A percentile compares a stretch with the other conserved stretches of the same genome.
Conservation (phyloP, 1,140 invertebrate species). For the Pomacea maculata region DNA sequence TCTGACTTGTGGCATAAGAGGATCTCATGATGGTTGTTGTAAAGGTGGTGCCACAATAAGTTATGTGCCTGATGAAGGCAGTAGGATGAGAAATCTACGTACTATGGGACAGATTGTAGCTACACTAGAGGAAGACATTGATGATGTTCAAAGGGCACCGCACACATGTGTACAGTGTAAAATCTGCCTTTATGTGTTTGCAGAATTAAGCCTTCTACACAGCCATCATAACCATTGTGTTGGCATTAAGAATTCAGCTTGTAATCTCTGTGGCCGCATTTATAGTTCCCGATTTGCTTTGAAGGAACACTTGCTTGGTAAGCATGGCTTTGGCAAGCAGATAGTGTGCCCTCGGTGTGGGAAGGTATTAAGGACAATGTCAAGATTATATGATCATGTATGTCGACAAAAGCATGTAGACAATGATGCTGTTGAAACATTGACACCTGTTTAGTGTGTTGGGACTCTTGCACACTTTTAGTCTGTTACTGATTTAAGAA, state of each 20-base stretch:
- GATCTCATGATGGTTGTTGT: too few species aligned
- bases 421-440: too few species aligned
- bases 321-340: conserved; percentile 29
- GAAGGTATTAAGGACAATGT: conserved; percentile 27
- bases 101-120: too few species aligned
- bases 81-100: too few species aligned
- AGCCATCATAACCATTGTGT: neutral
- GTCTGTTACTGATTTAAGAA: too few species aligned
- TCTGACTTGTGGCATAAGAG: too few species aligned
- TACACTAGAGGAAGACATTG: too few species aligned
- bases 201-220: neutral
- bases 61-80: too few species aligned
- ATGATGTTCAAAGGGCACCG: too few species aligned
- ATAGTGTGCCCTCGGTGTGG: conserved; percentile 27
- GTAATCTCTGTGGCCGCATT: conserved; percentile 18
- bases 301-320: conserved; percentile 33
- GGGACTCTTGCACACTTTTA: too few species aligned
- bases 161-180: neutral
- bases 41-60: too few species aligned
- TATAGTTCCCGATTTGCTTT: conserved; percentile 31
- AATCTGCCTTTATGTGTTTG: conserved; percentile 16
- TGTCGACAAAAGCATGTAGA: conserved; percentile 6
- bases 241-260: conserved; percentile 9
- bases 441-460: too few species aligned
- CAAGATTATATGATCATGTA: conserved; percentile 30